Evolutionary conservation across 2,888 invertebrate genomes (phyloP).

Genomic region (Trissolcus japonicus): DNA sequence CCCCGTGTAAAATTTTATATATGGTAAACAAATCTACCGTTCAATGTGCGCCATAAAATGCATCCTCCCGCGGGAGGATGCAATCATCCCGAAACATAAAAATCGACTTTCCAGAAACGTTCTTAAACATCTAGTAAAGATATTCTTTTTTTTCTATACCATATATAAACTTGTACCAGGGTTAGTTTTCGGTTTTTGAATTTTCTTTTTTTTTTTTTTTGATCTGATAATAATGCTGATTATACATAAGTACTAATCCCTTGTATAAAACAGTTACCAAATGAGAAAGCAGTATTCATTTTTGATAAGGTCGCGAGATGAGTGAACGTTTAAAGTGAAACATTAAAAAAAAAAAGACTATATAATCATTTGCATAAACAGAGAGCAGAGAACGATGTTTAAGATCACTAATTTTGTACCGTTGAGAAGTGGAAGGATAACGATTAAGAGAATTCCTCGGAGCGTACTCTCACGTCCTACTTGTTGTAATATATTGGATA

Average conservation of each 20-base stretch:
- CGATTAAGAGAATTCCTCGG: constrained; percentile 33
- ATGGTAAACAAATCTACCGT: too few species aligned
- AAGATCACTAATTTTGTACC: constrained; percentile 49
- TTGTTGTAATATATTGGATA: constrained; percentile 29
- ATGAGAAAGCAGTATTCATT: constrained; percentile 44
- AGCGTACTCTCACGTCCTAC: constrained; percentile 42
- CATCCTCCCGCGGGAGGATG: too few species aligned
- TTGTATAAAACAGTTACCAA: constrained; percentile 38
- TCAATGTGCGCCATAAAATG: too few species aligned
- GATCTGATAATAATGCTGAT: constrained; percentile 20
- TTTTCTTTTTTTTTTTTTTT: not conserved
- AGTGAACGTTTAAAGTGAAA: too few species aligned
- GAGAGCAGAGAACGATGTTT: constrained; percentile 24
- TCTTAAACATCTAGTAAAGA: too few species aligned
- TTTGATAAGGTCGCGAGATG: constrained; percentile 38
- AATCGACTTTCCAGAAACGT: too few species aligned
- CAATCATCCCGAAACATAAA: too few species aligned
- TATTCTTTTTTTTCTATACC: too few species aligned
- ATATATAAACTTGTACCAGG: too few species aligned
- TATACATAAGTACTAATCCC: constrained; percentile 3
- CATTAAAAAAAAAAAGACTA: constrained; percentile 16
- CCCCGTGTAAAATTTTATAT: too few species aligned
- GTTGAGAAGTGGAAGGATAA: constrained; percentile 25
- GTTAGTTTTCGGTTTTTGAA: not conserved
- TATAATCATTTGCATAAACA: constrained; percentile 32